Base-by-base conservation (phyloP, 2,888 invertebrate genomes). In the Phoronis australis region DNA sequence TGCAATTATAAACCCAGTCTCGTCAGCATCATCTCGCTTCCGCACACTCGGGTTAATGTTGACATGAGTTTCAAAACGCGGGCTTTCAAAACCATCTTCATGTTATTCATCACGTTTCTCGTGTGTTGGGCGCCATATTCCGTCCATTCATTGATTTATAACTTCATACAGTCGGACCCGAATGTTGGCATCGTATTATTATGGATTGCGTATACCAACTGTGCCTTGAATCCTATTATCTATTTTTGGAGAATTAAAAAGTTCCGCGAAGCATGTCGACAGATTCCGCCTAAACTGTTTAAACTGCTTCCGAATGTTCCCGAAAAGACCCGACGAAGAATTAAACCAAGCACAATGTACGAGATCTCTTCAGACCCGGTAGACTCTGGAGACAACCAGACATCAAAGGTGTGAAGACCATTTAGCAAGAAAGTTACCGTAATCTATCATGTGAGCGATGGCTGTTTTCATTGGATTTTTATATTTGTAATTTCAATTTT, bases 11-110 rank as follows among this genome's bases (percentile, higher is more conserved):
- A 54, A 40, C 61, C 56, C 25, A 37, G 37, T n/a, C 35, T 46
- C 6, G 42, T 42, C 3, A 43, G 26, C 18, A 27, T n/a, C 3
- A 38, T 37, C 38, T 22, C 21, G n/a, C 27, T n/a, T n/a, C 47
- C 45, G 2, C 31, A 21, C 41, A 9, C 39, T 26, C 37, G 23
- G 9, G 37, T 59, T 2, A 50, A 50, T 24, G 59, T 64, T 15
- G 66, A 69, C 47, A 58, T 68, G 43, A 59, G 59, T 23, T 68
- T 68, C 45, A 71, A 70, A 47, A 63, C 66, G 3, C 54, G 67
- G 24, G 62, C 71, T 1, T 72, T 70, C 48, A 63, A 66, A 37
- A 72, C 71, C 4, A 66, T 73, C 27, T 40, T 68, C 9, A 55
- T 66, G 12, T 47, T 73, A 6, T 72, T 61, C 45, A 26, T 67